Percentiles rank a stretch among this genome's conserved stretches.
phyloP scores from a whole-genome alignment of 2,888 invertebrate genomes.

The Oasisia sp. region DNA sequence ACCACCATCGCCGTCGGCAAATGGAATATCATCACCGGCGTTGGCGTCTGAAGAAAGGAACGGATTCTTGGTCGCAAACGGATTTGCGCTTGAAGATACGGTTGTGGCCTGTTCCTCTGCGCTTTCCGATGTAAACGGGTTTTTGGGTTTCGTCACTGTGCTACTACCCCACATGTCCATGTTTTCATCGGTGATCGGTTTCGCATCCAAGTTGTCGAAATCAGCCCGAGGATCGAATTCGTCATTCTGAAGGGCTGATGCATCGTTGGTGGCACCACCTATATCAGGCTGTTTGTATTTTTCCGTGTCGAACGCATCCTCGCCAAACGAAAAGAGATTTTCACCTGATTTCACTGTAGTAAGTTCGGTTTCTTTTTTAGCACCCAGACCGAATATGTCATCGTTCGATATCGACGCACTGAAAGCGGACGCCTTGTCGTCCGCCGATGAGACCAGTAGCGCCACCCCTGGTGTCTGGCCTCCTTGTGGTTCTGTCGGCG shows the following conservation, averaged over 20 bases:
- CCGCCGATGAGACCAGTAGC: not conserved
- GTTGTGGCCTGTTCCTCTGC: not conserved
- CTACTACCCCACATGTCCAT: conserved; percentile 25
- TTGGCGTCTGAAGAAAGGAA: conserved; percentile 13
- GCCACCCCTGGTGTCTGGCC: not conserved
- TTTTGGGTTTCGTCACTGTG: conserved; percentile 21
- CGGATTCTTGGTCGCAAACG: conserved; percentile 21
- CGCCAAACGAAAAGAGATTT: not conserved
- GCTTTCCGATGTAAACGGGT: conserved; percentile 31
- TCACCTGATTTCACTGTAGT: conserved; percentile 2
- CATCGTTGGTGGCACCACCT: conserved; percentile 21
- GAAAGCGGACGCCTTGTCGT: not conserved
- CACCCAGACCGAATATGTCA: conserved; percentile 26
- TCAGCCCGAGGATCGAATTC: conserved; percentile 43
- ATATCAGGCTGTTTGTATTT: not conserved
- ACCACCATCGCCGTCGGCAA: conserved; percentile 7
- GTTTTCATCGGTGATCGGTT: conserved; percentile 28
- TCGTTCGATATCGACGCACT: conserved; percentile 14
- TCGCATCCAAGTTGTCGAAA: conserved; percentile 24
- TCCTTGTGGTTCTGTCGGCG: not conserved
- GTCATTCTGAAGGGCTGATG: conserved; percentile 24
- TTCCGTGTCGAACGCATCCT: not conserved
- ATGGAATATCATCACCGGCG: not conserved
- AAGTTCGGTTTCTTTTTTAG: not conserved
- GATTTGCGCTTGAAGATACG: conserved; percentile 21